A percentile compares a stretch with the other conserved stretches of the same genome.
phyloP scores from a whole-genome alignment of 2,113 vertebrate genomes.

The Petrocephalus microphthalmus region DNA sequence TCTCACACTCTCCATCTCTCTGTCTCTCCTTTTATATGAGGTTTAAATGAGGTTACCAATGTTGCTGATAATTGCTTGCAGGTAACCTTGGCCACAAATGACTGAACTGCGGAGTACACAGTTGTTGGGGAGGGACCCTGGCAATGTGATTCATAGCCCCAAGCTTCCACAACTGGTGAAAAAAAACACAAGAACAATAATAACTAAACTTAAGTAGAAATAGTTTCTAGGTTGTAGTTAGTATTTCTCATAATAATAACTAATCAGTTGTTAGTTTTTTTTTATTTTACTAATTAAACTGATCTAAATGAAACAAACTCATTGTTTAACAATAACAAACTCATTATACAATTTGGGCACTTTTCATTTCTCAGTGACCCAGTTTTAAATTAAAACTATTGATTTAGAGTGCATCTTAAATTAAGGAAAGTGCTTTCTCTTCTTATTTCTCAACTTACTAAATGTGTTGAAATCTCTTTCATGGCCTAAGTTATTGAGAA shows the following conservation, averaged over 20 bases:
- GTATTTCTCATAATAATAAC: conserved; percentile 56
- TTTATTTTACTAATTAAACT: conserved; percentile 53
- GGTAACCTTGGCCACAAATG: conserved; percentile 93
- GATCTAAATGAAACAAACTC: conserved; percentile 53
- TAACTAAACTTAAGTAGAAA: conserved; percentile 55
- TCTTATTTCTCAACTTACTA: neutral
- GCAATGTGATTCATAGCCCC: conserved; percentile 84
- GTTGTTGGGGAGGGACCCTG: conserved; percentile 87
- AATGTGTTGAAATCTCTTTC: neutral
- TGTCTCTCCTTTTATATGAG: neutral
- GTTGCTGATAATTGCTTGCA: conserved; percentile 81
- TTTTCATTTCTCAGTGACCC: no score
- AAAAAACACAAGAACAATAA: conserved; percentile 38
- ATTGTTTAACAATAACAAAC: no score
- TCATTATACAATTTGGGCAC: no score
- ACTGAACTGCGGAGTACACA: conserved; percentile 87
- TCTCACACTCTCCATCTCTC: neutral
- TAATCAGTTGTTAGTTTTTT: conserved; percentile 51
- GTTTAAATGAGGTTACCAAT: conserved; percentile 31
- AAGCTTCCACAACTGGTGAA: conserved; percentile 65
- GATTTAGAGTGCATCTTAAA: neutral
- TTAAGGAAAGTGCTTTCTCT: neutral
- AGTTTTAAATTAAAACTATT: no score
- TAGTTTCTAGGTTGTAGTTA: conserved; percentile 56
- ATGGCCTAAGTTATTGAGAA: neutral